Conservation (phyloP, 2,113 vertebrate species). For the Myiopsitta monachus region DNA sequence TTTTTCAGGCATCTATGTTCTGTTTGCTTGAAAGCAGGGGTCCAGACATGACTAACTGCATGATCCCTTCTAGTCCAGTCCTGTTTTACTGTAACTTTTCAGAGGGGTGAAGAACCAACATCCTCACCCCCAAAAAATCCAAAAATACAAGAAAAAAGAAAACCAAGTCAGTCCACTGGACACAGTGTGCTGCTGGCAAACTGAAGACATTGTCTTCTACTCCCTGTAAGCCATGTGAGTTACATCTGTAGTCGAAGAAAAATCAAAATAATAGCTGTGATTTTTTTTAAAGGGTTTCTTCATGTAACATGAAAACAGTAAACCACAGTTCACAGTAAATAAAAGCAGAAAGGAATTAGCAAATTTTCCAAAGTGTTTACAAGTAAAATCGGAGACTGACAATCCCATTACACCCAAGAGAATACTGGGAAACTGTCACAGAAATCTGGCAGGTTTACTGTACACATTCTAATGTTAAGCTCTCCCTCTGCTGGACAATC, state of each 20-base stretch:
- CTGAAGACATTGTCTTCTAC: neutral
- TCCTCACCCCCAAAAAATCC: neutral
- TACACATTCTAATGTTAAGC: conserved; percentile 43
- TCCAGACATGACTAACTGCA: neutral
- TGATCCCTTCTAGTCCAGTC: neutral
- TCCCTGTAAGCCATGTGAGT: neutral
- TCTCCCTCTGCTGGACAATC: conserved; percentile 70
- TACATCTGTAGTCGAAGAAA: neutral
- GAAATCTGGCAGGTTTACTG: neutral
- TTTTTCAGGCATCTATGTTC: neutral
- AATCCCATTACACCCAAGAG: neutral
- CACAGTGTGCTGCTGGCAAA: neutral
- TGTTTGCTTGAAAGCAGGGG: neutral
- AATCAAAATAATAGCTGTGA: neutral
- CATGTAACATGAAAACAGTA: neutral
- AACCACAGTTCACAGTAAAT: neutral
- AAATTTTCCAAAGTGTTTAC: neutral
- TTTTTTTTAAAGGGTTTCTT: neutral
- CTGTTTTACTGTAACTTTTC: neutral
- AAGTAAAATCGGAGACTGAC: neutral
- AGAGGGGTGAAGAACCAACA: neutral
- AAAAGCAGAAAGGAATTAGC: too few species aligned
- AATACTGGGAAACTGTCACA: neutral
- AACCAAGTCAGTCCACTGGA: neutral
- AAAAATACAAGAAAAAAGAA: neutral